Percentiles rank a stretch among this genome's conserved stretches.
phyloP scores from a whole-genome alignment of 2,797 vertebrate genomes.

The Uromys caudimaculatus region DNA sequence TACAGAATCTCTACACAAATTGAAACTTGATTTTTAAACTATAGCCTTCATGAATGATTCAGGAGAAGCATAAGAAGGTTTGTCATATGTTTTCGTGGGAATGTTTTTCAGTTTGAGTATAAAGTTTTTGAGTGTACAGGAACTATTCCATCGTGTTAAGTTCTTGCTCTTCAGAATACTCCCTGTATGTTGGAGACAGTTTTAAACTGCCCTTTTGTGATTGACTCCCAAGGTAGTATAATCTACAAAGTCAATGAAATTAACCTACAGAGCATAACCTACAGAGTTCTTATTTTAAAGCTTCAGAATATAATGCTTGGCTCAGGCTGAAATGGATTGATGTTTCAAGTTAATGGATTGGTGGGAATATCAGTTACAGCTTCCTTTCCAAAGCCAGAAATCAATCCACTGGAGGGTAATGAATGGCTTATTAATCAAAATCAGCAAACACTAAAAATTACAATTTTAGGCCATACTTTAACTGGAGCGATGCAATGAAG shows the following conservation, averaged over 20 bases:
- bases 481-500: not conserved
- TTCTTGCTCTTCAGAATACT: accelerated
- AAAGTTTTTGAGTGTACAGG: not conserved
- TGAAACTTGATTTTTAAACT: not conserved
- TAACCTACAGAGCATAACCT: too few relatives aligned
- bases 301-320: not conserved
- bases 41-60: not conserved
- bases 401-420: not conserved
- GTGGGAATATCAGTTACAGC: not conserved
- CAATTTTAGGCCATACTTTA: not conserved
- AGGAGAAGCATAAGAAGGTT: not conserved
- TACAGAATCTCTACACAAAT: not conserved
- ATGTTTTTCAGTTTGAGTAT: not conserved
- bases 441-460: not conserved
- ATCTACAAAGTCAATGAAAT: not conserved
- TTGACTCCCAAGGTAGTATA: not conserved
- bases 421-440: not conserved
- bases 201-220: not conserved
- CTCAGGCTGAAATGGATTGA: not conserved
- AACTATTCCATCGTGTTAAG: not conserved
- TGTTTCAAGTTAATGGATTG: not conserved
- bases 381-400: not conserved
- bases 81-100: not conserved
- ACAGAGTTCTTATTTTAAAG: not conserved
- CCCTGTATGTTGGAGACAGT: not conserved